phyloP scores from a whole-genome alignment of 2,888 invertebrate species.

The Eupeodes latifasciatus region DNA sequence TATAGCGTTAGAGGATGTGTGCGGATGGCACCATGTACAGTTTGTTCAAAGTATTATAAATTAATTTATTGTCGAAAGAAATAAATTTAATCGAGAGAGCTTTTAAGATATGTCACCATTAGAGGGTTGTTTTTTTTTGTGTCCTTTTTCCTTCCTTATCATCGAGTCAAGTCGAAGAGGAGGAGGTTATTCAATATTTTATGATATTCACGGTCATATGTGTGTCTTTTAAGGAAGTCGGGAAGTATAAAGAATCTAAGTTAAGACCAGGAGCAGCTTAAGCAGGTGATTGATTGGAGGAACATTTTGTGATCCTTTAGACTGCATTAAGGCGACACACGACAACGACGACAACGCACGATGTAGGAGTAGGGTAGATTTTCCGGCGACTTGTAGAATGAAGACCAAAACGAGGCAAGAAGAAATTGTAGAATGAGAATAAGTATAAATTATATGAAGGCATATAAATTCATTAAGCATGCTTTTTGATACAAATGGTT shows the following conservation, averaged over 20 bases:
- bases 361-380: too few species aligned
- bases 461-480: background rate
- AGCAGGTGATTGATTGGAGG: constrained; percentile 66
- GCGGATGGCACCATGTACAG: constrained; percentile 23
- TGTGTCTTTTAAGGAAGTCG: constrained; percentile 19
- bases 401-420: background rate
- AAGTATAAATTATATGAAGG: background rate
- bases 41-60: constrained; percentile 72
- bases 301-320: constrained; percentile 25
- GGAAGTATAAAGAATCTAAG: constrained; percentile 27
- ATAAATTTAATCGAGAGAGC: constrained; percentile 73
- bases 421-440: background rate
- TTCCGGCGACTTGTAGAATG: constrained; percentile 28
- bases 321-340: background rate
- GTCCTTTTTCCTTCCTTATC: too few species aligned
- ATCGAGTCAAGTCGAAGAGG: background rate
- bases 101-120: constrained; percentile 66
- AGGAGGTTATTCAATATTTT: constrained; percentile 6
- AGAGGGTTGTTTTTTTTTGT: constrained; percentile 20
- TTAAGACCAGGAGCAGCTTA: constrained; percentile 43
- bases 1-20: constrained; percentile 5
- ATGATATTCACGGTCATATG: constrained; percentile 34
- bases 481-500: background rate
- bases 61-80: constrained; percentile 71
- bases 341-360: background rate